Percentiles rank a stretch among this genome's conserved stretches.
phyloP scores from a whole-genome alignment of 2,888 invertebrate species.

The Eristalinus sepulchralis region DNA sequence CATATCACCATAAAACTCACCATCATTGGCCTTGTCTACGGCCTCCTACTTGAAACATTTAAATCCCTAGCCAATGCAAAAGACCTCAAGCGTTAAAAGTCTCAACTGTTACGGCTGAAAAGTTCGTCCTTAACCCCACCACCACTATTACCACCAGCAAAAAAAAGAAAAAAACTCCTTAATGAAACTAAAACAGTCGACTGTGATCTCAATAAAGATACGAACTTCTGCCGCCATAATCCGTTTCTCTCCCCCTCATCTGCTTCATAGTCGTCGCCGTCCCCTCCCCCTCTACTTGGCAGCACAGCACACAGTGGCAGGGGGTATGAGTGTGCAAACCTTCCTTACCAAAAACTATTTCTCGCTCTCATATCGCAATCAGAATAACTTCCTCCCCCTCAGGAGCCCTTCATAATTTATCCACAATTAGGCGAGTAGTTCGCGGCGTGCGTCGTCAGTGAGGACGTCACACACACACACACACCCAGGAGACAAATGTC shows the following conservation, averaged over 20 bases:
- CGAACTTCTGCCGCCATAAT: neutral
- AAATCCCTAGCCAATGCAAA: neutral
- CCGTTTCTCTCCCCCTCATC: neutral
- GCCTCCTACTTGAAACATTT: neutral
- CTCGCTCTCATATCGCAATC: neutral
- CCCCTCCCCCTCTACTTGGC: neutral
- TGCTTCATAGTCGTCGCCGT: no score
- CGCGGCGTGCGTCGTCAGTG: constrained; percentile 39
- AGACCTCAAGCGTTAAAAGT: neutral
- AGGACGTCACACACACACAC: constrained; percentile 24
- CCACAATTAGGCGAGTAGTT: constrained; percentile 65
- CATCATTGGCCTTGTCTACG: neutral
- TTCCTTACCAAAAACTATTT: neutral
- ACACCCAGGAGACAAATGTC: constrained; percentile 61
- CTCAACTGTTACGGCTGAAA: neutral
- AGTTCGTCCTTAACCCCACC: neutral
- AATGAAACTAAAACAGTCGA: neutral
- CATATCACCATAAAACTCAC: neutral
- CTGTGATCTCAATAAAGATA: neutral
- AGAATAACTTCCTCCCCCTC: neutral
- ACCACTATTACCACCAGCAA: no score
- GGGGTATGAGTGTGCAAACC: neutral
- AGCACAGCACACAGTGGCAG: neutral
- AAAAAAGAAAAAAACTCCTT: neutral
- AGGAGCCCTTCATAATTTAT: constrained; percentile 44